Percentiles rank a stretch among this genome's conserved stretches.
Evolutionary conservation across 2,888 invertebrate species (phyloP).

Genomic region (Cerceris ruficornis): DNA sequence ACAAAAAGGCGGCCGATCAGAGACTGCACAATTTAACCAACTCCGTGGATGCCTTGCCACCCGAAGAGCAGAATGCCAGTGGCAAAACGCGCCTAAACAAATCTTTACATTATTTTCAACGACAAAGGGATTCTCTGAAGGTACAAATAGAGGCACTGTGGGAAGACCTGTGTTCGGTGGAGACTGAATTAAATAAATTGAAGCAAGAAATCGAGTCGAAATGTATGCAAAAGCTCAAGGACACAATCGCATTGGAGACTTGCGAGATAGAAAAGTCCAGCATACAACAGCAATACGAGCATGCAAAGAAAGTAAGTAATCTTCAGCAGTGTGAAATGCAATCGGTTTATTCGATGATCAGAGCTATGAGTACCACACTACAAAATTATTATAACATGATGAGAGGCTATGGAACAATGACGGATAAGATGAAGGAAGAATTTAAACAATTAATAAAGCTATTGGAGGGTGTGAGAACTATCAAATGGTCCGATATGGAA

Average conservation of each 20-base stretch:
- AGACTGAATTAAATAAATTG: slow-evolving; percentile 66
- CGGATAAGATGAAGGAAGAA: slow-evolving; percentile 83
- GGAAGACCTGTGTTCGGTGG: slow-evolving; percentile 73
- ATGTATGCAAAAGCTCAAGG: slow-evolving; percentile 61
- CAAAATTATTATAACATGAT: slow-evolving; percentile 85
- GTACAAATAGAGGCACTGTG: slow-evolving; percentile 72
- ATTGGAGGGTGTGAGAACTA: slow-evolving; percentile 84
- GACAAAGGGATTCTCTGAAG: slow-evolving; percentile 75
- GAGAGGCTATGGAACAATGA: slow-evolving; percentile 84
- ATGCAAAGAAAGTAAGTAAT: slow-evolving; percentile 81
- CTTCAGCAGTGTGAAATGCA: slow-evolving; percentile 83
- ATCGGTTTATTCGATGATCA: slow-evolving; percentile 83
- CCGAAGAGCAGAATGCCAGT: slow-evolving; percentile 76
- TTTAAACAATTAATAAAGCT: slow-evolving; percentile 85
- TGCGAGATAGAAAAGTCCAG: slow-evolving; percentile 73
- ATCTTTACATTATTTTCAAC: slow-evolving; percentile 75
- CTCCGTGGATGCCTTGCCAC: slow-evolving; percentile 55
- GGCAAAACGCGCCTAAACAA: slow-evolving; percentile 78
- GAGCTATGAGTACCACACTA: slow-evolving; percentile 83
- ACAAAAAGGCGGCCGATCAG: slow-evolving; percentile 78
- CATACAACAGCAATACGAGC: slow-evolving; percentile 79
- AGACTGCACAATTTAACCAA: slow-evolving; percentile 75
- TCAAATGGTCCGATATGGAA: slow-evolving; percentile 85
- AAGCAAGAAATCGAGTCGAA: slow-evolving; percentile 65
- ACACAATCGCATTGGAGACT: slow-evolving; percentile 60